These are phyloP conservation scores for Sycophila sp. DNA, from an alignment of 1,140 invertebrate genomes.

Conservation along the genomic window DNA sequence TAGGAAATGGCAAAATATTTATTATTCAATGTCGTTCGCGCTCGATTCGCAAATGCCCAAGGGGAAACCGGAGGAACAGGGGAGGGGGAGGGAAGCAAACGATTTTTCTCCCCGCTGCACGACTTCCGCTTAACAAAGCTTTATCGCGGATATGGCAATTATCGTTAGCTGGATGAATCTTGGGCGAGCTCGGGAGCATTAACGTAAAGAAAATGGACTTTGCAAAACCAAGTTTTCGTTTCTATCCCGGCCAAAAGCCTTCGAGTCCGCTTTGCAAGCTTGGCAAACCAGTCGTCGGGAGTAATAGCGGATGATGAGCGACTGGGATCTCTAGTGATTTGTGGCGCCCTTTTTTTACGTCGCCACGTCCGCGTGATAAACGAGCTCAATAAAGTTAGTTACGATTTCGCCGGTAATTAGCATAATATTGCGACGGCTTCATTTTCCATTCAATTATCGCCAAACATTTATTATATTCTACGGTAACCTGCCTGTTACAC, in stretches of 20 bases:
- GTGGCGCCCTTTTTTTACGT: background rate
- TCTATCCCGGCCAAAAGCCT: too few species aligned
- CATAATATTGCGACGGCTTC: too few species aligned
- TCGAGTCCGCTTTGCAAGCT: too few species aligned
- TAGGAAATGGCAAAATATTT: too few species aligned
- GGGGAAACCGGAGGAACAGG: background rate
- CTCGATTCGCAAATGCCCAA: conserved; percentile 1
- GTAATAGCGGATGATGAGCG: too few species aligned
- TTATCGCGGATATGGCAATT: conserved; percentile 20
- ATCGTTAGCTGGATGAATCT: conserved; percentile 11
- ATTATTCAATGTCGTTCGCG: background rate
- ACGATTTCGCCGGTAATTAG: background rate
- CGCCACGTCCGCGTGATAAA: background rate
- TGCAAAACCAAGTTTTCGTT: background rate
- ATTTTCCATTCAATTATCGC: too few species aligned
- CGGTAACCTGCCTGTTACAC: too few species aligned
- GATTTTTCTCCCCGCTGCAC: conserved; percentile 7
- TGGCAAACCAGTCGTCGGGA: too few species aligned
- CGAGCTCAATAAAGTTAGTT: too few species aligned
- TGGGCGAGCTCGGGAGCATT: background rate
- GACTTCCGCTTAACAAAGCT: conserved; percentile 5
- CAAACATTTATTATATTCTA: too few species aligned
- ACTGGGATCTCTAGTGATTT: background rate
- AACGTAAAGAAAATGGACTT: background rate
- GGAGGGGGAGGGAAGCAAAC: too few species aligned